Base-by-base conservation (phyloP, 2,113 vertebrate species). In the Monopterus albus region DNA sequence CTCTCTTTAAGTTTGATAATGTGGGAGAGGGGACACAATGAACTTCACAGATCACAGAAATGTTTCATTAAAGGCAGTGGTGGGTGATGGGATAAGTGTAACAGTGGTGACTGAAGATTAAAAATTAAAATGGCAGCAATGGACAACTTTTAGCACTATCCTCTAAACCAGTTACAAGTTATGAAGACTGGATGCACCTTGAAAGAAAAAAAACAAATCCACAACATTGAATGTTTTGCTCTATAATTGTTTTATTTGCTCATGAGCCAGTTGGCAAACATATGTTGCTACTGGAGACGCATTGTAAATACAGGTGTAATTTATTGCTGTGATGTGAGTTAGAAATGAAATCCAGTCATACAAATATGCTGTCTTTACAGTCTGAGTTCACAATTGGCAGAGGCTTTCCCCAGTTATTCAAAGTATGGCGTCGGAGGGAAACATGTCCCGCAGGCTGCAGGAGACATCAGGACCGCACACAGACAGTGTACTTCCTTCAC, bases 381-480 rank as follows among this genome's bases (percentile, higher is more conserved):
- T n/a, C 53, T 50, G 55, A 72, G 63, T 78, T 67, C 42, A 78
- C 42, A 35, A 75, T 11, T 51, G 72, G 79, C 29, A 59, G 56
- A 73, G 47, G 79, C 76, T 72, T 86, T 82, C 87, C 84, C 79
- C 73, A 82, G 81, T 90, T 82, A 79, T 74, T 82, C 87, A 79
- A 72, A 79, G 68, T 69, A 75, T 80, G 82, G 75, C 53, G 71
- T 84, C 70, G 20, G 78, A 87, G 71, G 66, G 79, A 74, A 84
- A 55, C 57, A 23, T 84, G 87, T 87, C 85, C 82, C 84, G 84
- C 78, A 75, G 88, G 77, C 83, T 86, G 87, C 49, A 85, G 90
- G 86, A 90, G 87, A 91, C 78, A 85, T 77, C 76, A 82, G 82
- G 91, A 93, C 93, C 91, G 89, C 93, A 93, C 92, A 93, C 90